Conservation (phyloP, 2,888 invertebrate genomes). For the Eupelmus urozonus region DNA sequence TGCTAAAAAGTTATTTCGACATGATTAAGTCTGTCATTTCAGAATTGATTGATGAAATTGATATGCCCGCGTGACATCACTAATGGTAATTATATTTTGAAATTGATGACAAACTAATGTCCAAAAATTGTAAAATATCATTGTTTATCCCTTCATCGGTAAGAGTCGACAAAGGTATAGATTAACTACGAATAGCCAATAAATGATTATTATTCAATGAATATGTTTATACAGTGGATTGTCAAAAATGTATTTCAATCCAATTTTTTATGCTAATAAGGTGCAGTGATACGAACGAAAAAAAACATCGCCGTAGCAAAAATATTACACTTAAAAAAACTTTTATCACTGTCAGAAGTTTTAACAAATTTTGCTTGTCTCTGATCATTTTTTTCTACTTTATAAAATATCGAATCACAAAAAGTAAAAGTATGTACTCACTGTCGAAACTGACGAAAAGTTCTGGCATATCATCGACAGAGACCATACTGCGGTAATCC, state of each 20-base stretch:
- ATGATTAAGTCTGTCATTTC: conserved; percentile 22
- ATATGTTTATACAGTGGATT: conserved; percentile 5
- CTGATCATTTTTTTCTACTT: not conserved
- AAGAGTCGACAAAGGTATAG: conserved; percentile 1
- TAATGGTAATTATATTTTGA: conserved; percentile 32
- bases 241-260: conserved; percentile 9
- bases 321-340: conserved; percentile 33
- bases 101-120: conserved; percentile 14
- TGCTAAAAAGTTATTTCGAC: conserved; percentile 47
- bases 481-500: conserved; percentile 95
- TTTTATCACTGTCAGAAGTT: conserved; percentile 25
- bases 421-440: conserved; percentile 79
- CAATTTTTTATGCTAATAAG: conserved; percentile 1
- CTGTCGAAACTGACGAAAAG: conserved; percentile 96
- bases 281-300: conserved; percentile 28
- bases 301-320: conserved; percentile 40
- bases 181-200: not conserved
- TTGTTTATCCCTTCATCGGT: not conserved
- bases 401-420: not conserved
- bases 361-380: conserved; percentile 56
- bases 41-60: conserved; percentile 41
- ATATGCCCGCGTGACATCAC: conserved; percentile 17
- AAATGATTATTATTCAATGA: conserved; percentile 1
- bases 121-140: conserved; percentile 33
- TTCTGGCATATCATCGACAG: conserved; percentile 96